phyloP scores from a whole-genome alignment of 2,888 invertebrate genomes.

The Phortica magna region DNA sequence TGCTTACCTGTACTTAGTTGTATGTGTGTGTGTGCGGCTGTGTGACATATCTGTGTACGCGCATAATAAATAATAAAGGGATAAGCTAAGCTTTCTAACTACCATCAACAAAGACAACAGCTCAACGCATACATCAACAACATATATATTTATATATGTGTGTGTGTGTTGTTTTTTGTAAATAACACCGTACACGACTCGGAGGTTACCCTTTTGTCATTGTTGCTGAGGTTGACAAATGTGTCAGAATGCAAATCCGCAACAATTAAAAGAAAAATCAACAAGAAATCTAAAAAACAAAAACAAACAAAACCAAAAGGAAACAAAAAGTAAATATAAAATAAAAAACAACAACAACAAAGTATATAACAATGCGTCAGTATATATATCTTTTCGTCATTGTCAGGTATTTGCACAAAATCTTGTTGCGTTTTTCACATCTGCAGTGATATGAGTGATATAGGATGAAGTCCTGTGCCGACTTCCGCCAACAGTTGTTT shows the following conservation, averaged over 20 bases:
- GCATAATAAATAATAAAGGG: background rate
- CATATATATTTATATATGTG: background rate
- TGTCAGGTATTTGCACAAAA: too few species aligned
- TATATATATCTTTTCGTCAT: too few species aligned
- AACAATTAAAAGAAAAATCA: slow-evolving; percentile 77
- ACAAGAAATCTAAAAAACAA: slow-evolving; percentile 58
- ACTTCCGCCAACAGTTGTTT: background rate
- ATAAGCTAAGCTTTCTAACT: background rate
- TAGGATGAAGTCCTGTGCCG: background rate
- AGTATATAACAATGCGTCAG: background rate
- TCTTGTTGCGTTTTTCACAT: too few species aligned
- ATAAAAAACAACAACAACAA: slow-evolving; percentile 1
- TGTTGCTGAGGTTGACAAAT: slow-evolving; percentile 76
- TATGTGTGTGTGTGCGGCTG: too few species aligned
- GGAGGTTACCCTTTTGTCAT: slow-evolving; percentile 63
- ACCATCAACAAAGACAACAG: background rate
- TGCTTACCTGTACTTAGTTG: too few species aligned
- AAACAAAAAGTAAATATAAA: background rate
- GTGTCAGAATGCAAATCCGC: slow-evolving; percentile 78
- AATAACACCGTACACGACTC: slow-evolving; percentile 57
- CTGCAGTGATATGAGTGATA: background rate
- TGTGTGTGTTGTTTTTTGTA: slow-evolving; percentile 35
- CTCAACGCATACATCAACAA: background rate
- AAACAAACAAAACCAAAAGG: background rate
- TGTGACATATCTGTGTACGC: too few species aligned